Conservation (phyloP, 1,140 invertebrate genomes). For the Pseudomyrmex pallidus region DNA sequence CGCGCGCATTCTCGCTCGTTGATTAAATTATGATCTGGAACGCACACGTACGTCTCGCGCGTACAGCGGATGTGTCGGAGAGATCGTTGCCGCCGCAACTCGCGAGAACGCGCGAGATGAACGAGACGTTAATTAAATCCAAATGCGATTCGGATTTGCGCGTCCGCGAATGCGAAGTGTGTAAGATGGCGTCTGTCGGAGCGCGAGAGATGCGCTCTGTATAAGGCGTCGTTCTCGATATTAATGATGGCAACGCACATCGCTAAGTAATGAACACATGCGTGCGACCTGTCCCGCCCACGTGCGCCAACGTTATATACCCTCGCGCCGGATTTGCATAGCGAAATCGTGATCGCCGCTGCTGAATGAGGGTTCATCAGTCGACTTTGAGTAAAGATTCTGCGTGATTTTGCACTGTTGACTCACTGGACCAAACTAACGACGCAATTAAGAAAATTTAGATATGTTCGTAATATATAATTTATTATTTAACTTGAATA, state of each 20-base stretch:
- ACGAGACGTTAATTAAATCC: constrained; percentile 53
- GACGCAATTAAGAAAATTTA: too few species aligned
- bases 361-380: too few species aligned
- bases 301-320: constrained; percentile 26
- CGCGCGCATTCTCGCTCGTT: background rate
- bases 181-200: constrained; percentile 21
- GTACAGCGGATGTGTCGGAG: background rate
- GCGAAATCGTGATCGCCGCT: too few species aligned
- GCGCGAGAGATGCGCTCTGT: constrained; percentile 43
- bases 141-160: constrained; percentile 44
- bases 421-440: too few species aligned
- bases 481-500: too few species aligned
- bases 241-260: constrained; percentile 70
- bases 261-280: constrained; percentile 69
- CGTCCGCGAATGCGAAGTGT: background rate
- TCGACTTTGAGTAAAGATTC: too few species aligned
- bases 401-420: too few species aligned
- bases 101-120: background rate
- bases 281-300: constrained; percentile 68
- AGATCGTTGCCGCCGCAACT: background rate
- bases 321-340: too few species aligned
- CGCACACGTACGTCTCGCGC: background rate
- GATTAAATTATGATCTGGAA: constrained; percentile 60
- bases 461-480: too few species aligned
- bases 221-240: constrained; percentile 69